Percentiles rank a stretch among this genome's conserved stretches.
These are phyloP conservation scores for Tyria jacobaeae DNA, from an alignment of 2,888 invertebrate species.

Conservation along the genomic window DNA sequence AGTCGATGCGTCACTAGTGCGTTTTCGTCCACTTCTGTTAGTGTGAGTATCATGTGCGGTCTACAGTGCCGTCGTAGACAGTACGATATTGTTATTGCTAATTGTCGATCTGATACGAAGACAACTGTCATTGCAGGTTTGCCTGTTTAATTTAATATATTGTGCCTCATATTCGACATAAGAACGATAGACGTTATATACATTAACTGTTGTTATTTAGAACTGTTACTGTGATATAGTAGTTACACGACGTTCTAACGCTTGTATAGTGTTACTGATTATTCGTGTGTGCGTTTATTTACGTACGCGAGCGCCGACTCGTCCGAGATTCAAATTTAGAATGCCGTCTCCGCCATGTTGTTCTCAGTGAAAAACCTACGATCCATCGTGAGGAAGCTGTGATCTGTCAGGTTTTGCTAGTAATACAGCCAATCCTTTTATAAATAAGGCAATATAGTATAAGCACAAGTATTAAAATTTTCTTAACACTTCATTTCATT, in stretches of 20 bases:
- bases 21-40: constrained; percentile 78
- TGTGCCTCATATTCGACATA: constrained; percentile 26
- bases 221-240: constrained; percentile 57
- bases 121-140: constrained; percentile 18
- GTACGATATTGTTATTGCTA: constrained; percentile 54
- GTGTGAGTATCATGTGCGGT: constrained; percentile 71
- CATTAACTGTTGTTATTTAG: constrained; percentile 55
- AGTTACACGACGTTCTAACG: constrained; percentile 68
- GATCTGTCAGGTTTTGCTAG: constrained; percentile 65
- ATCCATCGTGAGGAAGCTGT: constrained; percentile 74
- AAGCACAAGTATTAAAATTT: too few relatives aligned
- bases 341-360: constrained; percentile 86
- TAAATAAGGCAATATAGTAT: constrained; percentile 1
- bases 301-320: constrained; percentile 87
- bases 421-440: constrained; percentile 33
- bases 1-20: constrained; percentile 83
- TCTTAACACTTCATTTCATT: too few relatives aligned
- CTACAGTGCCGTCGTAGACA: constrained; percentile 56
- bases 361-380: constrained; percentile 84
- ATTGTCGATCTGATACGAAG: constrained; percentile 48
- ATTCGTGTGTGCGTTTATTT: constrained; percentile 86
- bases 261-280: constrained; percentile 85
- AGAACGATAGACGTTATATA: constrained; percentile 38
- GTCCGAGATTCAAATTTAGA: constrained; percentile 87
- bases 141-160: constrained; percentile 9